Base-by-base conservation (phyloP, 2,888 invertebrate genomes). In the Aspidiotus destructor region DNA sequence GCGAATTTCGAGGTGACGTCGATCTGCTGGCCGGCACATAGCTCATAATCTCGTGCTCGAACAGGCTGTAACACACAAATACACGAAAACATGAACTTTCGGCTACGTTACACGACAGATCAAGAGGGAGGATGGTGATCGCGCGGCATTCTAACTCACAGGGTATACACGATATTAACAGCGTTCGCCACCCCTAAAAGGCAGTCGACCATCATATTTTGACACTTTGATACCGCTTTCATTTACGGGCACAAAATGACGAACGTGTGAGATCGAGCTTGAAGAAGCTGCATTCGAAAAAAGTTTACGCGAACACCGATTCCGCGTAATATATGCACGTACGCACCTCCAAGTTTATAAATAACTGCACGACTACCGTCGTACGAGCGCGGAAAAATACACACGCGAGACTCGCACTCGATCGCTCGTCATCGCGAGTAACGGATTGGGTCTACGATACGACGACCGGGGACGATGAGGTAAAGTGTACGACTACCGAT, bases 1-100 rank as follows among this genome's bases (percentile, higher is more conserved):
- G 84, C 69, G 85, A 85, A 63, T 80, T 81, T 70, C 82, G 74
- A 60, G 82, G 84, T 73, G 81, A 83, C 60, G 77, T 72, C 52
- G 73, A 69, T 63, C 73, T 71, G 73, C 82, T 81, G 7, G 85
- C 84, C 72, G 92, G 95, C 76, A 95, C 90, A 80, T 94, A 95
- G 74, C 93, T 93, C 95, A 96, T 94, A 76, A 96, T 95, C 84
- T 96, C 95, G 83, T 96, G 92, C 80, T 97, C 96, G 82, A 96
- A 95, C 75, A 95, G 85, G 83, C 96, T 96, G 84, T 60, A 82
- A 81, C 72, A 71, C 72, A 73, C 72, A 62, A 48, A 65, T 40
- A 60, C 58, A 42, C 42, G 41, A 2, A 17, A 15, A 54, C 55
- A 68, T 64, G 9, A 28, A 69, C 16, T n/a, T 11, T 44, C 60